These are phyloP conservation scores for Passer montanus DNA, from an alignment of 2,113 vertebrate genomes.

Conservation along the genomic window DNA sequence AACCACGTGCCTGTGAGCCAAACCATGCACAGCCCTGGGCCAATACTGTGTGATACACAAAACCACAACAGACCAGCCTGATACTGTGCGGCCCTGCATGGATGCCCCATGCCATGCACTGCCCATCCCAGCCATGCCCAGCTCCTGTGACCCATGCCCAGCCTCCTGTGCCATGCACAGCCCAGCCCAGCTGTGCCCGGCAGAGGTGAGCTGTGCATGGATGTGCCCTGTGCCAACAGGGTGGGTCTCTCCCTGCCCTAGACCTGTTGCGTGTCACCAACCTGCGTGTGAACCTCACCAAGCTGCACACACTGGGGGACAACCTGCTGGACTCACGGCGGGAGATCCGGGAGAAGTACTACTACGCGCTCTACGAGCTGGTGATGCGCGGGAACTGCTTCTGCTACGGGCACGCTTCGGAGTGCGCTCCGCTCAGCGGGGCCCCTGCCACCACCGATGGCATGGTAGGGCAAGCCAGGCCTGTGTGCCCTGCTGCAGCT, in stretches of 20 bases:
- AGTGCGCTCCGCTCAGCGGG: slow-evolving; percentile 80
- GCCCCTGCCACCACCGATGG: slow-evolving; percentile 66
- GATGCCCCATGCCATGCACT: rapidly evolving
- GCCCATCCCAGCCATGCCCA: neutral
- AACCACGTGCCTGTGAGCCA: neutral
- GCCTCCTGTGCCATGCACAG: neutral
- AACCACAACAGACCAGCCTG: neutral
- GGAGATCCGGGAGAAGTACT: slow-evolving; percentile 97
- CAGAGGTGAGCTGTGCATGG: neutral
- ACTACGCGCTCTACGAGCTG: slow-evolving; percentile 93
- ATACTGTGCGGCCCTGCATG: neutral
- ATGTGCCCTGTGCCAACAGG: rapidly evolving
- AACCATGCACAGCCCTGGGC: neutral
- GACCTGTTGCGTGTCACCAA: slow-evolving; percentile 97
- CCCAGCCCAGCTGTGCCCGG: rapidly evolving
- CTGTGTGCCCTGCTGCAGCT: neutral
- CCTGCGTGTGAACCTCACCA: slow-evolving; percentile 93
- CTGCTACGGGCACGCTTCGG: slow-evolving; percentile 89
- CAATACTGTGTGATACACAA: neutral
- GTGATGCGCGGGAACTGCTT: slow-evolving; percentile 96
- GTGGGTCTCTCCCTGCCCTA: slow-evolving; percentile 7
- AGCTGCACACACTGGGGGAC: slow-evolving; percentile 94
- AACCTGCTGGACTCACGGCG: slow-evolving; percentile 88
- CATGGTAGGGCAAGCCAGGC: slow-evolving; percentile 72
- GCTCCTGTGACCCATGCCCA: neutral